These are phyloP conservation scores for Hypolimnas misippus DNA, from an alignment of 2,888 invertebrate species.

Conservation along the genomic window DNA sequence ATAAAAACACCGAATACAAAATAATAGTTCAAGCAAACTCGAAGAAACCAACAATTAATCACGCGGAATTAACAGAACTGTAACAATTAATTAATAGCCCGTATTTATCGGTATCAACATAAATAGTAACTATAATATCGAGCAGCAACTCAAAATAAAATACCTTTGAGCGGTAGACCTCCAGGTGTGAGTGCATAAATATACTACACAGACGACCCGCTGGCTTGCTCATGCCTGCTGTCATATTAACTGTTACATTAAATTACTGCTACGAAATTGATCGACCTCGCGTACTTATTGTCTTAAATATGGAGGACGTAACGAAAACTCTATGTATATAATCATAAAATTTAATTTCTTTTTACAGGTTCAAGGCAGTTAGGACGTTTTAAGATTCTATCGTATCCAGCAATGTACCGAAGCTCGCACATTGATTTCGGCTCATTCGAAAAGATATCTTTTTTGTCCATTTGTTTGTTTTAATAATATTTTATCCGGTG, in stretches of 20 bases:
- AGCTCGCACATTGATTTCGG: conserved; percentile 83
- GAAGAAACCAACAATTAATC: conserved; percentile 59
- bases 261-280: conserved; percentile 78
- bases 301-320: conserved; percentile 49
- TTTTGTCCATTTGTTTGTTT: conserved; percentile 84
- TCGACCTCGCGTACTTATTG: conserved; percentile 72
- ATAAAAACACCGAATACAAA: conserved; percentile 19
- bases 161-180: conserved; percentile 69
- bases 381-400: conserved; percentile 47
- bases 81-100: conserved; percentile 80
- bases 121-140: conserved; percentile 72
- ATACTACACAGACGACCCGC: conserved; percentile 79
- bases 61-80: conserved; percentile 77
- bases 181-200: conserved; percentile 84
- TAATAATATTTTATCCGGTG: conserved; percentile 83
- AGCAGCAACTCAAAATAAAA: conserved; percentile 75
- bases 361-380: conserved; percentile 33
- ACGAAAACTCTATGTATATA: conserved; percentile 43
- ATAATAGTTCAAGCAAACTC: conserved; percentile 13
- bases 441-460: conserved; percentile 79
- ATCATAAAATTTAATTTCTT: conserved; percentile 40
- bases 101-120: conserved; percentile 75
- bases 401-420: conserved; percentile 65
- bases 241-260: conserved; percentile 85
- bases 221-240: conserved; percentile 81